These are phyloP conservation scores for Penaeus indicus DNA, from an alignment of 1,140 invertebrate species.

Conservation along the genomic window DNA sequence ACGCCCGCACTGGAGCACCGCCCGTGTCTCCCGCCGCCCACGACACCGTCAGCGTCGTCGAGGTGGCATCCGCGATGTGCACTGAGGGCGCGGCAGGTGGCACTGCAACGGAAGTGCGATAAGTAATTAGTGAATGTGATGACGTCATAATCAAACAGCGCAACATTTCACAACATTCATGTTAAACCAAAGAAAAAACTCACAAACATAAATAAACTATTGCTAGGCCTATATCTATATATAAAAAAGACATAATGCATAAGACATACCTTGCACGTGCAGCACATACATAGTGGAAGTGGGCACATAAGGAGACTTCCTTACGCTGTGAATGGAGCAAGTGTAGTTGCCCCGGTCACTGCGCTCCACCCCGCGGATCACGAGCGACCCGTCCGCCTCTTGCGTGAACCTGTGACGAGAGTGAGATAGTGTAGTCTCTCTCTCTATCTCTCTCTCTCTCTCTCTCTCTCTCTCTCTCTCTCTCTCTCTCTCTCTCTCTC, in stretches of 20 bases:
- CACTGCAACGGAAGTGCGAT: slow-evolving; percentile 6
- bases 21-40: slow-evolving; percentile 56
- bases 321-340: slow-evolving; percentile 69
- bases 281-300: slow-evolving; percentile 50
- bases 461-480: no score
- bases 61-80: slow-evolving; percentile 52
- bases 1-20: slow-evolving; percentile 51
- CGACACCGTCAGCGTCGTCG: slow-evolving; percentile 46
- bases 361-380: slow-evolving; percentile 68
- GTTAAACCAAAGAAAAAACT: neutral
- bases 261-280: slow-evolving; percentile 65
- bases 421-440: neutral
- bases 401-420: slow-evolving; percentile 58
- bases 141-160: neutral
- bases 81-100: slow-evolving; percentile 53
- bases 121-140: neutral
- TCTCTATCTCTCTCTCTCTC: no score
- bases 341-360: slow-evolving; percentile 71
- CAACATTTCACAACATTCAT: neutral
- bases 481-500: no score
- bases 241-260: no score
- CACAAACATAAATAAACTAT: no score
- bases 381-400: slow-evolving; percentile 69
- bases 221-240: no score
- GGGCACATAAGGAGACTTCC: slow-evolving; percentile 49